These are phyloP conservation scores for Dorcus hopei DNA, from an alignment of 2,888 invertebrate genomes.

Conservation along the genomic window DNA sequence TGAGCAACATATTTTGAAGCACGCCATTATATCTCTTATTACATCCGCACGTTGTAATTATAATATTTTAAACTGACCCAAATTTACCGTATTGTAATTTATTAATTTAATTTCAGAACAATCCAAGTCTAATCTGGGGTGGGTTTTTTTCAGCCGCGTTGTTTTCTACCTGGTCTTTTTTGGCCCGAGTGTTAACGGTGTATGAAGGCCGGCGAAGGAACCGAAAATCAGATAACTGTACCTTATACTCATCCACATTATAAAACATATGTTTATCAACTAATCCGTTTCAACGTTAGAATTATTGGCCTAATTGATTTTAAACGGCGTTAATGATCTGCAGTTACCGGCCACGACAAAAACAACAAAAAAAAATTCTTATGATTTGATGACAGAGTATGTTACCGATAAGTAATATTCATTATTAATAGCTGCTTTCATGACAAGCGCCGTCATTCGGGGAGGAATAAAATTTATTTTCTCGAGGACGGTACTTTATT, in stretches of 20 bases:
- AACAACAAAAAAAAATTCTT: no score
- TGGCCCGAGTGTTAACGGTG: not conserved
- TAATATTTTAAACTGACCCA: not conserved
- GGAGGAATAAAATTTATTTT: no score
- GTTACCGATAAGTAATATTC: no score
- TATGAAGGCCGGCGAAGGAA: constrained; percentile 7
- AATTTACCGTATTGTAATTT: not conserved
- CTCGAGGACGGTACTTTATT: no score
- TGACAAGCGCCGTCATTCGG: no score
- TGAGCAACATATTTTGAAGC: no score
- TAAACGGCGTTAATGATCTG: not conserved
- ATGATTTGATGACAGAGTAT: no score
- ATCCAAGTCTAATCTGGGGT: constrained; percentile 1
- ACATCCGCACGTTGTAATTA: no score
- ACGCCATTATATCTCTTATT: no score
- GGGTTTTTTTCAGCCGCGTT: not conserved
- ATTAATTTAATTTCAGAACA: not conserved
- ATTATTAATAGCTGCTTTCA: no score
- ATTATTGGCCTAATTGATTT: constrained; percentile 11
- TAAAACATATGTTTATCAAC: constrained; percentile 23
- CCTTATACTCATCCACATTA: constrained; percentile 27
- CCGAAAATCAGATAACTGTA: constrained; percentile 30
- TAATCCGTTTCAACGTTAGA: constrained; percentile 2
- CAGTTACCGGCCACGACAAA: no score
- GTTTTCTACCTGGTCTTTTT: not conserved